These are phyloP conservation scores for Papilio glaucus DNA, from an alignment of 1,140 invertebrate genomes.

Conservation along the genomic window DNA sequence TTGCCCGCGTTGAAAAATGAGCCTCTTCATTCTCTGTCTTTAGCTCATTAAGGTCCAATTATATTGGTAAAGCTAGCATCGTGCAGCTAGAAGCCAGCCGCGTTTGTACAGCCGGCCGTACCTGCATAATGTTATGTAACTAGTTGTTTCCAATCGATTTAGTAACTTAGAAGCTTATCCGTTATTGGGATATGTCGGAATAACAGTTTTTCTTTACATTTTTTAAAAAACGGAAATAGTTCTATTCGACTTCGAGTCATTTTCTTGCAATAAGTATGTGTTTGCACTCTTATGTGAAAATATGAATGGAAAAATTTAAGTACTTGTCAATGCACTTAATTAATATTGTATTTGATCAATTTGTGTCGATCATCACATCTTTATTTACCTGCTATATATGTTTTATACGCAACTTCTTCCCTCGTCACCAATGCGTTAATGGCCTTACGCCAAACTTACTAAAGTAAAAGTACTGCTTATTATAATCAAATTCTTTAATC, in stretches of 20 bases:
- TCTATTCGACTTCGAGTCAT: no score
- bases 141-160: conserved; percentile 26
- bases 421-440: neutral
- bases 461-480: no score
- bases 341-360: no score
- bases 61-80: neutral
- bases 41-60: conserved; percentile 14
- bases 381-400: no score
- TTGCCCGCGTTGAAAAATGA: no score
- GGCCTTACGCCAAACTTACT: no score
- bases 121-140: conserved; percentile 30
- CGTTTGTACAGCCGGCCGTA: conserved; percentile 26
- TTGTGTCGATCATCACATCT: no score
- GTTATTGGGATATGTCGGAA: conserved; percentile 10
- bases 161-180: conserved; percentile 21
- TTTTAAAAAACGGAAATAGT: no score
- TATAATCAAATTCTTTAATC: no score
- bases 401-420: neutral
- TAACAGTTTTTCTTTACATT: conserved; percentile 20
- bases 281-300: neutral
- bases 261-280: no score
- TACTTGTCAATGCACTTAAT: no score
- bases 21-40: neutral
- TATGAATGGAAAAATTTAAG: no score
- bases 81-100: neutral